Evolutionary conservation across 2,797 vertebrate species (phyloP), one percentile per base, ranked within the genome.

Genomic region (Nothura maculosa): DNA sequence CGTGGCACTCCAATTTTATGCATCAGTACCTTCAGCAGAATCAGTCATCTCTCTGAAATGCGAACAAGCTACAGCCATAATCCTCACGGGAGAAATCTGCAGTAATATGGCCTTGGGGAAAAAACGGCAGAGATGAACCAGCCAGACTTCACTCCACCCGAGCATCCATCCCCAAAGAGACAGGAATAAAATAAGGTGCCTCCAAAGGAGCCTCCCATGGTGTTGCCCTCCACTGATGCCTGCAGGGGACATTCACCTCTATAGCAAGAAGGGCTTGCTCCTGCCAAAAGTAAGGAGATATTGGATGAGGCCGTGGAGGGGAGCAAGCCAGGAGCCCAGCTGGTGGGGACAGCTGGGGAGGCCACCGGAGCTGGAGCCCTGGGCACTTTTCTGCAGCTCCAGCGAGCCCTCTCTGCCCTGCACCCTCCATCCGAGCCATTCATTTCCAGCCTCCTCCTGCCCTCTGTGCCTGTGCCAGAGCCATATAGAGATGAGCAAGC

Each of bases 1-100:
- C 19, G 76, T 93, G 62, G 80, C 73, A 79, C 52, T 93, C 57
- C 87, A 87, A 90, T 96, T 96, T 95, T 94, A 91, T 91, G 91
- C 91, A 88, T 52, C 1, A 0, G 16, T 96, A 79, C 80, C 70
- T 91, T 78, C 76, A 93, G 54, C 27, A 68, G 48, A 90, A 89
- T 82, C 90, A 81, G 76, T 92, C 79, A 63, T 78, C 62, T 85
- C 83, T 90, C 81, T 79, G 87, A 90, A 92, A 75, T 48, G 38
- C 81, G 85, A 92, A 78, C 81, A 84, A 87, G 36, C 38, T 50
- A 25, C 0, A 0, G 68, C 75, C 76, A 74, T 43, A 68, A 92
- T 67, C 22, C 34, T 42, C 8, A 1, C 64, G 84, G 90, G 69
- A 92, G 21, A 89, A 18, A 81, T 68, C 27, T 36, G 48, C 19